Conservation (phyloP, 2,888 invertebrate species). For the Thysanoteuthis rhombus region DNA sequence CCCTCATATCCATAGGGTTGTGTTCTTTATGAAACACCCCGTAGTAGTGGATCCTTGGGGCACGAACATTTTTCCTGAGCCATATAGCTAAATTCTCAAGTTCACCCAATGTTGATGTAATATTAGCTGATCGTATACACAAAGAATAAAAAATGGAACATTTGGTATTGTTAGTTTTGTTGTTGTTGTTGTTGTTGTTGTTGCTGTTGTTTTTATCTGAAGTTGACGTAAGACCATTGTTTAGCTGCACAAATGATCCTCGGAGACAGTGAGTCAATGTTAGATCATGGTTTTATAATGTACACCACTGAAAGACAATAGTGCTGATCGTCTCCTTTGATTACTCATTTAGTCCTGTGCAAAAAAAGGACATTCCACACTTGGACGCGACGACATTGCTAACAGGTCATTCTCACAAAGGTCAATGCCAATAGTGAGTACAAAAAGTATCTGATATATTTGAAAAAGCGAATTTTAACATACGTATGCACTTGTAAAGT, state of each 20-base stretch:
- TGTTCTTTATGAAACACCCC: too few species aligned
- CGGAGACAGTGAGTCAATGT: neutral
- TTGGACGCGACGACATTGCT: slow-evolving; percentile 12
- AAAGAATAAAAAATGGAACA: too few species aligned
- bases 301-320: neutral
- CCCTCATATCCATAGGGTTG: too few species aligned
- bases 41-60: too few species aligned
- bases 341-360: neutral
- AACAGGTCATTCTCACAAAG: neutral
- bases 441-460: too few species aligned
- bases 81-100: too few species aligned
- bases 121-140: too few species aligned
- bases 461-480: too few species aligned
- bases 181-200: neutral
- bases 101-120: too few species aligned
- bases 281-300: neutral
- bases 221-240: neutral
- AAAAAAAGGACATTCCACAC: neutral
- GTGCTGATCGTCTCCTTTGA: neutral
- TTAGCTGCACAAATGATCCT: neutral
- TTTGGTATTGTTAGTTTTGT: too few species aligned
- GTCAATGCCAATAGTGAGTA: neutral
- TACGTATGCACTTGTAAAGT: too few species aligned
- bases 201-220: neutral
- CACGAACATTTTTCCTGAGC: too few species aligned